A percentile compares a stretch with the other conserved stretches of the same genome.
These are phyloP conservation scores for Cantharis rufa DNA, from an alignment of 2,888 invertebrate genomes.

Conservation along the genomic window DNA sequence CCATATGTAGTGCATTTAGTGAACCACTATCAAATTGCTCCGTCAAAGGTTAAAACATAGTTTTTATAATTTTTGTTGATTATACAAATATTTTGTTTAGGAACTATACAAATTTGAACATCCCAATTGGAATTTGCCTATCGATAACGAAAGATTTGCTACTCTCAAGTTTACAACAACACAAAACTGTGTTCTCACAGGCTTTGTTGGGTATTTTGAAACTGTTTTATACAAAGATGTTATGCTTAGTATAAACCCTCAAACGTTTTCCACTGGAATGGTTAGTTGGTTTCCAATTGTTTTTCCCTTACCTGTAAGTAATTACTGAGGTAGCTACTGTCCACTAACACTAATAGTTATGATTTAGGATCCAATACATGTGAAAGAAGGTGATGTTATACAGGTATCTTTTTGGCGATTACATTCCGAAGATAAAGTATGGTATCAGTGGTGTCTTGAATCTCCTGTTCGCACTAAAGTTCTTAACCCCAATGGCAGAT, in stretches of 20 bases:
- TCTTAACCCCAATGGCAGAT: slow-evolving; percentile 75
- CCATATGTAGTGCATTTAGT: slow-evolving; percentile 92
- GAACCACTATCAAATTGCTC: slow-evolving; percentile 79
- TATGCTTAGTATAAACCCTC: slow-evolving; percentile 86
- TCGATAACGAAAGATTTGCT: slow-evolving; percentile 76
- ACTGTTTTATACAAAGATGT: slow-evolving; percentile 83
- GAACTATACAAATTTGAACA: slow-evolving; percentile 87
- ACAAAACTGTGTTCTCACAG: slow-evolving; percentile 84
- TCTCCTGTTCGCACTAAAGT: slow-evolving; percentile 64
- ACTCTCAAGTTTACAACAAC: slow-evolving; percentile 69
- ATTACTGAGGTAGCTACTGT: background rate
- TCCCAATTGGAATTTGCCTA: slow-evolving; percentile 73
- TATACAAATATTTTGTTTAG: slow-evolving; percentile 50
- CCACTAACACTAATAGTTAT: background rate
- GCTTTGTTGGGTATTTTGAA: slow-evolving; percentile 96
- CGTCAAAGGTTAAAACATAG: slow-evolving; percentile 59
- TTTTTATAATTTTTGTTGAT: background rate
- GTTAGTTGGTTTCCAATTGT: slow-evolving; percentile 98
- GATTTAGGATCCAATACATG: slow-evolving; percentile 71
- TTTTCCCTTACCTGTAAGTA: slow-evolving; percentile 80
- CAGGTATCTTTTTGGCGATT: slow-evolving; percentile 87
- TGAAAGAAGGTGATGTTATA: slow-evolving; percentile 72
- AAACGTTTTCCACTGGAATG: slow-evolving; percentile 88
- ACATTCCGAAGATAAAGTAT: slow-evolving; percentile 78
- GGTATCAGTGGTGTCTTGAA: slow-evolving; percentile 93